phyloP scores from a whole-genome alignment of 2,888 invertebrate genomes.

The Leucozona laternaria region DNA sequence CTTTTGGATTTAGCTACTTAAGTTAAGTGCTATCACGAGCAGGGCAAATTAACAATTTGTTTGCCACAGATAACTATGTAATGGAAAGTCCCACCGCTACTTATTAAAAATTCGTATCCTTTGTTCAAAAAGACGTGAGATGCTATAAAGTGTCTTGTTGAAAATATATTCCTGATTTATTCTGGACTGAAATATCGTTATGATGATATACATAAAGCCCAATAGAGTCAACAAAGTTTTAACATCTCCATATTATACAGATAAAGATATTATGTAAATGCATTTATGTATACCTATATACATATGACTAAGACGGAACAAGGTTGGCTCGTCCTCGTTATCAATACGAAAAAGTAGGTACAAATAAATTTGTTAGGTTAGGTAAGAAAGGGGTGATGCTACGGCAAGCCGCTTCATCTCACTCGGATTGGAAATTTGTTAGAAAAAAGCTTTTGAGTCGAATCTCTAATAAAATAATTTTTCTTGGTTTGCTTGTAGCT shows the following conservation, averaged over 20 bases:
- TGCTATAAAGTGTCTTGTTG: neutral
- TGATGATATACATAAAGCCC: neutral
- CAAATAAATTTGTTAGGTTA: no score
- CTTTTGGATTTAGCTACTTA: slow-evolving; percentile 7
- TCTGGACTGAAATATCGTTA: neutral
- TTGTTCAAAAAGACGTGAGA: neutral
- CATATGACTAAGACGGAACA: no score
- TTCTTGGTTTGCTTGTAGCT: no score
- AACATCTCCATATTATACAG: neutral
- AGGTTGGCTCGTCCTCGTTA: no score
- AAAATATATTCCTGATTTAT: neutral
- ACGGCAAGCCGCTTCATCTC: no score
- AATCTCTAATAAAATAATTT: no score
- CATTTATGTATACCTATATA: no score
- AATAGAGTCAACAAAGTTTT: neutral
- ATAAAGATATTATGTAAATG: no score
- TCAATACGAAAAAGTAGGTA: no score
- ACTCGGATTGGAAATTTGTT: no score
- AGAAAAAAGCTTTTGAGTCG: no score
- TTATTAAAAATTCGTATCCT: neutral
- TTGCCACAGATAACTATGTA: neutral
- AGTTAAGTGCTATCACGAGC: slow-evolving; percentile 9
- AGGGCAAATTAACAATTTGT: neutral
- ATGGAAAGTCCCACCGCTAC: neutral
- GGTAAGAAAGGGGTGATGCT: no score